Percentiles rank a stretch among this genome's conserved stretches.
Conservation (phyloP, 1,140 invertebrate species). For the Pseudoatta argentina region DNA sequence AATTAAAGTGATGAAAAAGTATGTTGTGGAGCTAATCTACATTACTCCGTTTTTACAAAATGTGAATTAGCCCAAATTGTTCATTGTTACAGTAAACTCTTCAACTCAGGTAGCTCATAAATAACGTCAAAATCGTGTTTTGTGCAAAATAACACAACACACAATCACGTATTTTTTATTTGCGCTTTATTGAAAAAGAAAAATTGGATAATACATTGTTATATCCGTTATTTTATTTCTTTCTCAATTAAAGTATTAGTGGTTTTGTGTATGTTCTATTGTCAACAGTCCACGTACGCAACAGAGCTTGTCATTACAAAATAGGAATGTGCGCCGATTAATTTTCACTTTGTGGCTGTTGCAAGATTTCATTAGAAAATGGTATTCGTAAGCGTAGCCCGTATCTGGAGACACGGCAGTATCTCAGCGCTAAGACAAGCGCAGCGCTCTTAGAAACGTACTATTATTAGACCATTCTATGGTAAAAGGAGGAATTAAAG, state of each 20-base stretch:
- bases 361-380: slow-evolving; percentile 24
- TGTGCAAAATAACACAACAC: slow-evolving; percentile 1
- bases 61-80: too few relatives aligned
- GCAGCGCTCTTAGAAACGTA: slow-evolving; percentile 9
- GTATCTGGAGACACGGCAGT: not conserved
- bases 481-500: not conserved
- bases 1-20: too few relatives aligned
- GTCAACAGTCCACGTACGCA: slow-evolving; percentile 44
- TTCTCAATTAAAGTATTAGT: slow-evolving; percentile 30
- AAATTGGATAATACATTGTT: slow-evolving; percentile 37
- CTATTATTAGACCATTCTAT: slow-evolving; percentile 31
- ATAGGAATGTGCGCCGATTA: slow-evolving; percentile 44
- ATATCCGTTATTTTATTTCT: slow-evolving; percentile 41
- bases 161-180: slow-evolving; percentile 22
- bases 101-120: not conserved
- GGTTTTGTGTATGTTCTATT: slow-evolving; percentile 45
- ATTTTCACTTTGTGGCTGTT: slow-evolving; percentile 15
- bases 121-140: slow-evolving; percentile 11
- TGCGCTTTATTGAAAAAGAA: slow-evolving; percentile 47
- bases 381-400: not conserved
- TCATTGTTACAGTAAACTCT: too few relatives aligned
- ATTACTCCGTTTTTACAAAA: too few relatives aligned
- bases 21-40: too few relatives aligned
- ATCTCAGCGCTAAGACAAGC: too few relatives aligned
- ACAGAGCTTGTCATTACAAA: slow-evolving; percentile 31